Conservation (phyloP, 2,888 invertebrate species). For the Leucophenga maculata region DNA sequence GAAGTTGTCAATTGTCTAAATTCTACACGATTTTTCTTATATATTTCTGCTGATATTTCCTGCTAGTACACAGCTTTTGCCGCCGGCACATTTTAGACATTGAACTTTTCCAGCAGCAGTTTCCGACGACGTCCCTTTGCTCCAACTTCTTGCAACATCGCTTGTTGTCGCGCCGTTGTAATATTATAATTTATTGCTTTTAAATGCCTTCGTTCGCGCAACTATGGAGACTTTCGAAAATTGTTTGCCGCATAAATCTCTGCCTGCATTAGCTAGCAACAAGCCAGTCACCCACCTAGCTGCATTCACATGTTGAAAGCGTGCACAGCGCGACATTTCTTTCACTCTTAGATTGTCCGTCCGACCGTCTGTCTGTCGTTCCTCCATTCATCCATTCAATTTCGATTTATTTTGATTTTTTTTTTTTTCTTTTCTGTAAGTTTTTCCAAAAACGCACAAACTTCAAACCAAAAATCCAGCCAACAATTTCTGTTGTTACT, state of each 20-base stretch:
- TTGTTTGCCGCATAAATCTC: conserved; percentile 18
- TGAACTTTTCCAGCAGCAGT: conserved; percentile 19
- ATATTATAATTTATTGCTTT: conserved; percentile 24
- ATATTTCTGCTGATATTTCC: background rate
- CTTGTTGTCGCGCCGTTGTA: background rate
- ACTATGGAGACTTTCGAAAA: conserved; percentile 15
- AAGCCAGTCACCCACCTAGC: background rate
- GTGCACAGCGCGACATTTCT: conserved; percentile 25
- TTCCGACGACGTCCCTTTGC: background rate
- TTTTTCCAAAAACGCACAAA: conserved; percentile 14
- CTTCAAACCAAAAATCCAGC: conserved; percentile 10
- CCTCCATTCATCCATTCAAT: conserved; percentile 11
- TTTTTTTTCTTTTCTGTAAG: conserved; percentile 11
- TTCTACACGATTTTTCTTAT: background rate
- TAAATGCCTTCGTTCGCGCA: conserved; percentile 8
- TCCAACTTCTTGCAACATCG: background rate
- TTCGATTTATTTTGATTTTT: conserved; percentile 4
- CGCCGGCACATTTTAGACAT: conserved; percentile 14
- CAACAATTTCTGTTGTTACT: background rate
- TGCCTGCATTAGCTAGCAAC: conserved; percentile 4
- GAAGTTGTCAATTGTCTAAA: conserved; percentile 7
- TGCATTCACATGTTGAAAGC: conserved; percentile 21
- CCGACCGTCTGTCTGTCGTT: background rate
- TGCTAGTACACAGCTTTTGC: background rate
- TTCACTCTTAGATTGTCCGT: background rate